Percentiles rank a stretch among this genome's conserved stretches.
Evolutionary conservation across 1,140 invertebrate genomes (phyloP).

Genomic region (Achroia grisella): DNA sequence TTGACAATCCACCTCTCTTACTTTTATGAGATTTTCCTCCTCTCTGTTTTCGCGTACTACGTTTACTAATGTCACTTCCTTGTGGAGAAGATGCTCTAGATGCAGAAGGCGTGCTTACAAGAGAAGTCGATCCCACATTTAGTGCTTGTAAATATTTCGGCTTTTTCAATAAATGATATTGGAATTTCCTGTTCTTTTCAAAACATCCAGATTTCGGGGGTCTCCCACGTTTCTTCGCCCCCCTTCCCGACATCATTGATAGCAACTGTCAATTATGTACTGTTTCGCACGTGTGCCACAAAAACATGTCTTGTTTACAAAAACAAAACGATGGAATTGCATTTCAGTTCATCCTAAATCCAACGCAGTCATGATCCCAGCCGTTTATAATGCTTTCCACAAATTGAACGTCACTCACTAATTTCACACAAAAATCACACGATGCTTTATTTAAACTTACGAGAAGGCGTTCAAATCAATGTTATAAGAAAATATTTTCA

Average conservation of each 20-base stretch:
- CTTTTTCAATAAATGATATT: constrained; percentile 91
- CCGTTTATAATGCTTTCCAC: constrained; percentile 29
- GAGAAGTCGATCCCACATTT: constrained; percentile 79
- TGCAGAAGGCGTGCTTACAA: constrained; percentile 84
- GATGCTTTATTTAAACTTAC: constrained; percentile 4
- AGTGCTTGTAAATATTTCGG: constrained; percentile 88
- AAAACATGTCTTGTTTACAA: constrained; percentile 74
- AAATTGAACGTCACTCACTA: constrained; percentile 30
- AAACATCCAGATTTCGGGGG: constrained; percentile 90
- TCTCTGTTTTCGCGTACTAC: constrained; percentile 74
- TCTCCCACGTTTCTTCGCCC: constrained; percentile 88
- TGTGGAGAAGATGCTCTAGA: constrained; percentile 84
- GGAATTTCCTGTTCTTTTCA: constrained; percentile 88
- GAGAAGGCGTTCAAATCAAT: background rate
- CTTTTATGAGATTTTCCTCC: constrained; percentile 76
- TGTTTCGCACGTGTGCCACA: constrained; percentile 73
- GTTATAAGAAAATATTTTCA: constrained; percentile 32
- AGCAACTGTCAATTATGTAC: constrained; percentile 69
- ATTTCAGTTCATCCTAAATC: constrained; percentile 71
- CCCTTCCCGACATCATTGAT: constrained; percentile 85
- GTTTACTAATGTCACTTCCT: constrained; percentile 80
- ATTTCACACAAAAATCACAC: constrained; percentile 25
- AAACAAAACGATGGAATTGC: constrained; percentile 70
- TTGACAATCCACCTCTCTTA: constrained; percentile 77
- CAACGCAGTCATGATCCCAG: constrained; percentile 62